Evolutionary conservation across 92 coral and sea anemone species (phyloP).

Genomic region (Heliopora coerulea): DNA sequence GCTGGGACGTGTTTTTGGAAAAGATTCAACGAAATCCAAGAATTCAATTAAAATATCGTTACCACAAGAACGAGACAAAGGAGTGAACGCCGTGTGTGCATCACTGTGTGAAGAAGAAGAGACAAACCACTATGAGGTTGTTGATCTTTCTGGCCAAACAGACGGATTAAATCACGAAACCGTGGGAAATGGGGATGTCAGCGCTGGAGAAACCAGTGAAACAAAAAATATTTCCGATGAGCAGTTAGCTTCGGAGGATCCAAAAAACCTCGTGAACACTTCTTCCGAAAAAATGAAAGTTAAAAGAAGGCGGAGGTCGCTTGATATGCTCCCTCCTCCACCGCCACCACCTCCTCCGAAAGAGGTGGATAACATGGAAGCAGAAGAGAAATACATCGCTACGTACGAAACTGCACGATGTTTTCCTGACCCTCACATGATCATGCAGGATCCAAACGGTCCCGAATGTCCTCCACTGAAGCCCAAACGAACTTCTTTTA

Average conservation of each 20-base stretch:
- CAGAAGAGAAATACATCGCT: not conserved
- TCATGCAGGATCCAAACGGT: not conserved
- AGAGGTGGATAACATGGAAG: constrained; percentile 14
- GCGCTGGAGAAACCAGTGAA: constrained; percentile 21
- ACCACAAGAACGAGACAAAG: constrained; percentile 15
- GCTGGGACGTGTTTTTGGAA: constrained; percentile 40
- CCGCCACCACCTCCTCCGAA: constrained; percentile 75
- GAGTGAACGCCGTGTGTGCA: constrained; percentile 2
- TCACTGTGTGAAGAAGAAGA: constrained; percentile 7
- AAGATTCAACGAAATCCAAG: constrained; percentile 8
- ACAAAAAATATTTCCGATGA: not conserved
- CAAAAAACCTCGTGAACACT: not conserved
- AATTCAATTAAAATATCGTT: constrained; percentile 2
- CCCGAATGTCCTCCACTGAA: constrained; percentile 14
- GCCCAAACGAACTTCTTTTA: constrained; percentile 18
- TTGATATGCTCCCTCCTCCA: constrained; percentile 60
- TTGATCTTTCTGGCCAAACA: not conserved
- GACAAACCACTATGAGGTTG: not conserved
- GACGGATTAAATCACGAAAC: not conserved
- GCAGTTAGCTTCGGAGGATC: not conserved
- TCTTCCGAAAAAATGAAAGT: constrained; percentile 44
- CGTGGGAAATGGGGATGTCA: not conserved
- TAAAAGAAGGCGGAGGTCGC: constrained; percentile 38
- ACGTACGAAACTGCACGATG: not conserved
- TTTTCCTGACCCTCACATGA: constrained; percentile 6